These are phyloP conservation scores for Sitta carolinensis DNA, from an alignment of 2,797 vertebrate genomes.

Conservation along the genomic window DNA sequence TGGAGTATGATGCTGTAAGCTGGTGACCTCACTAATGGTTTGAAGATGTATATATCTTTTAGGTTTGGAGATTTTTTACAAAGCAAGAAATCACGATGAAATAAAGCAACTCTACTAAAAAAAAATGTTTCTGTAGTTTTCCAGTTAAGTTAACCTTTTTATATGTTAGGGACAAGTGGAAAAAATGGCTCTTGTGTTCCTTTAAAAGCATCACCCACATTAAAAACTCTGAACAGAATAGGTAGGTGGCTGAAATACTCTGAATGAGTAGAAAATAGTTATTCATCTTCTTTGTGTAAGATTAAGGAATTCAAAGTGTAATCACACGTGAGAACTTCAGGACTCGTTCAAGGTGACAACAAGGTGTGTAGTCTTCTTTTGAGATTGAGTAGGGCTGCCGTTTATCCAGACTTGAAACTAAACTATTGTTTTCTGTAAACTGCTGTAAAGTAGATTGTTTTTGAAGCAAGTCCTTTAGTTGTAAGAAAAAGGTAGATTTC, in stretches of 20 bases:
- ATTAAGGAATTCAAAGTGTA: not conserved
- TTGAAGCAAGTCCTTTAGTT: not conserved
- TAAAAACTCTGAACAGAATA: not conserved
- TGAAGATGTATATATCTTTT: not conserved
- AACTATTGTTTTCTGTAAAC: not conserved
- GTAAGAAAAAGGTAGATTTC: not conserved
- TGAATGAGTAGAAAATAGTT: not conserved
- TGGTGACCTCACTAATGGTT: not conserved
- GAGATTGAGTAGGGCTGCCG: not conserved
- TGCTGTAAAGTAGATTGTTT: not conserved
- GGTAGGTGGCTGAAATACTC: slow-evolving; percentile 1
- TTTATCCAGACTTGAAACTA: not conserved
- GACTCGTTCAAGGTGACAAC: not conserved
- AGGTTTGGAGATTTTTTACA: not conserved
- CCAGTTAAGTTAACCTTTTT: not conserved
- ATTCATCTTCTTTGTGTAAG: not conserved
- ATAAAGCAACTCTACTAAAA: not conserved
- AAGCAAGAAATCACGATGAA: not conserved
- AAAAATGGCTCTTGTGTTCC: not conserved
- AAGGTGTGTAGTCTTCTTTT: not conserved
- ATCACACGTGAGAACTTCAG: not conserved
- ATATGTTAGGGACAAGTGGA: not conserved
- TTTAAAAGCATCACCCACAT: not conserved
- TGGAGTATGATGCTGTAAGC: not conserved
- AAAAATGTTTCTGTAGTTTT: not conserved